Conservation (phyloP, 23 tunicate species). For the Clavelina lepadiformis region DNA sequence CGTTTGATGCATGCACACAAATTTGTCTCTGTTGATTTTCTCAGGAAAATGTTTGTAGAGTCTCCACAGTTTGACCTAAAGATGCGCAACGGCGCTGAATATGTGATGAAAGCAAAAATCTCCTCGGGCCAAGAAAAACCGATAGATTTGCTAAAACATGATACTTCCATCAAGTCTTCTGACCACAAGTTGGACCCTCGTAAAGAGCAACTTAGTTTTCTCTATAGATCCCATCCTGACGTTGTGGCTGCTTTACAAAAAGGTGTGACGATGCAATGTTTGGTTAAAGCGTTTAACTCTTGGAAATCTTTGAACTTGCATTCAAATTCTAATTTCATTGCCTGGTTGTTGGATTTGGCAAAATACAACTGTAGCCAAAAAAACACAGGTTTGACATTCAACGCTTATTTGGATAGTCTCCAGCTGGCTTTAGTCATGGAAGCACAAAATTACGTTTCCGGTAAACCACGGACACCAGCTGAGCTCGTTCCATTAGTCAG, state of each 20-base stretch:
- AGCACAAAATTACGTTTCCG: background rate
- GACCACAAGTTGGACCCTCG: background rate
- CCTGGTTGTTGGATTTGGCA: constrained; percentile 31
- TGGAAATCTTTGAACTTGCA: constrained; percentile 23
- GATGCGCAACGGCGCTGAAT: background rate
- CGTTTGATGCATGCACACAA: constrained; percentile 3
- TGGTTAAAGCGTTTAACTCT: constrained; percentile 17
- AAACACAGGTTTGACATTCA: background rate
- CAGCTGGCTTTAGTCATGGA: constrained; percentile 2
- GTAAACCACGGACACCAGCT: background rate
- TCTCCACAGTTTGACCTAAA: background rate
- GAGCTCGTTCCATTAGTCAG: constrained; percentile 3
- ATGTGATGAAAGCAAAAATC: too few species aligned
- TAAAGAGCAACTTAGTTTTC: constrained; percentile 1
- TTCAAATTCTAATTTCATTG: constrained; percentile 1
- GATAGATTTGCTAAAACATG: too few species aligned
- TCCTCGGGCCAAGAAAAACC: too few species aligned
- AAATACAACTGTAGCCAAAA: background rate
- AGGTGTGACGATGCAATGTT: background rate
- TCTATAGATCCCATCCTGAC: constrained; percentile 24
- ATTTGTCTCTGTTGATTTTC: constrained; percentile 21
- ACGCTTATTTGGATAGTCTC: background rate
- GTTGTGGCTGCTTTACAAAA: constrained; percentile 19
- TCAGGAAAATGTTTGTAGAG: background rate
- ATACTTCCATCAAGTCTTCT: too few species aligned